Percentiles rank a stretch among this genome's conserved stretches.
Evolutionary conservation across 2,113 vertebrate species (phyloP).

Genomic region (Taxidea taxus): DNA sequence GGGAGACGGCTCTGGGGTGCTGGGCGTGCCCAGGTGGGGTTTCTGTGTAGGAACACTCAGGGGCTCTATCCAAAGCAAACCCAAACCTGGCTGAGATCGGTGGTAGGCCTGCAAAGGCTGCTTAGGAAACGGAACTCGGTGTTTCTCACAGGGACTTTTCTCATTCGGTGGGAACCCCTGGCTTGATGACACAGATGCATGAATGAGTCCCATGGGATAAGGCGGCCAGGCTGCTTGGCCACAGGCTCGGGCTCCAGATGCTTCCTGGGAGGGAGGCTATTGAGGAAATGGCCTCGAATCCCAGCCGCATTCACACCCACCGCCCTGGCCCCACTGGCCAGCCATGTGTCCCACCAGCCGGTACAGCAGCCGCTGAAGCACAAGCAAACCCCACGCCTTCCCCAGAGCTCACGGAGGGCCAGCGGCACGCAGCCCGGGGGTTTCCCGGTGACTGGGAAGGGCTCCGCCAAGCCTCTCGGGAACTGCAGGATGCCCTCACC

Average conservation of each 20-base stretch:
- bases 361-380: accelerated
- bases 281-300: accelerated
- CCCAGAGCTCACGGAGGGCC: not conserved
- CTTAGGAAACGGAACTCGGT: not conserved
- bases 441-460: accelerated
- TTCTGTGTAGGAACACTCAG: not conserved
- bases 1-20: not conserved
- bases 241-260: not conserved
- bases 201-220: conserved; percentile 54
- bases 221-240: not conserved
- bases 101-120: not conserved
- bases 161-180: conserved; percentile 27
- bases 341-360: not conserved
- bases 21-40: accelerated
- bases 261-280: not conserved
- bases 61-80: not conserved
- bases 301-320: accelerated
- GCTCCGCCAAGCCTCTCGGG: accelerated
- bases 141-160: not conserved
- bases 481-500: accelerated
- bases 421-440: not conserved
- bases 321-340: not conserved
- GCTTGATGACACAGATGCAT: conserved; percentile 49
- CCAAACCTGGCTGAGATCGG: not conserved
- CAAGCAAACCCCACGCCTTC: too few species aligned